Percentiles rank a stretch among this genome's conserved stretches.
Evolutionary conservation across 2,888 invertebrate species (phyloP).

Genomic region (Stramonita haemastoma): DNA sequence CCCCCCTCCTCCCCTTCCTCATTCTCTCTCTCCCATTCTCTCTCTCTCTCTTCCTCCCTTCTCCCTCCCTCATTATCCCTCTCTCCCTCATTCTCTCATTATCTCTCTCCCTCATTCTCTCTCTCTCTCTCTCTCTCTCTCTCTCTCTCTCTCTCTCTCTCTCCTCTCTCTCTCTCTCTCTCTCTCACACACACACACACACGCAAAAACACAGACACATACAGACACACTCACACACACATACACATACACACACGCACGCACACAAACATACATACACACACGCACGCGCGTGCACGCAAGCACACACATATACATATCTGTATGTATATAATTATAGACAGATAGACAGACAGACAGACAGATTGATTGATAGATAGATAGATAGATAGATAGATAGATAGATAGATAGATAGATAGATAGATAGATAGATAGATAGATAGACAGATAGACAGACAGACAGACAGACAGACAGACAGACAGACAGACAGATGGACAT

Average conservation of each 20-base stretch:
- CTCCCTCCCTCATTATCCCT: neutral
- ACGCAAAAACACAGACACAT: neutral
- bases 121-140: neutral
- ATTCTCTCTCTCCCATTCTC: neutral
- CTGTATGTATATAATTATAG: too few species aligned
- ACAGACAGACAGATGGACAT: too few species aligned
- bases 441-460: too few species aligned
- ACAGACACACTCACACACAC: neutral
- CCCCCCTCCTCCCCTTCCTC: neutral
- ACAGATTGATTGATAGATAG: too few species aligned
- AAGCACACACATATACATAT: too few species aligned
- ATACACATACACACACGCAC: neutral
- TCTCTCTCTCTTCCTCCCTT: neutral
- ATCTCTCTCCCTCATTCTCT: neutral
- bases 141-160: neutral
- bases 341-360: too few species aligned
- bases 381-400: too few species aligned
- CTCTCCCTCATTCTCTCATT: neutral
- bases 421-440: too few species aligned
- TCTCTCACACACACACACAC: neutral
- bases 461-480: too few species aligned
- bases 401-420: too few species aligned
- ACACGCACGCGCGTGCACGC: neutral
- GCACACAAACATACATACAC: neutral
- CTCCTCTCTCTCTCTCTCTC: neutral